phyloP scores from a whole-genome alignment of 2,113 vertebrate genomes.

The Elachura formosa region DNA sequence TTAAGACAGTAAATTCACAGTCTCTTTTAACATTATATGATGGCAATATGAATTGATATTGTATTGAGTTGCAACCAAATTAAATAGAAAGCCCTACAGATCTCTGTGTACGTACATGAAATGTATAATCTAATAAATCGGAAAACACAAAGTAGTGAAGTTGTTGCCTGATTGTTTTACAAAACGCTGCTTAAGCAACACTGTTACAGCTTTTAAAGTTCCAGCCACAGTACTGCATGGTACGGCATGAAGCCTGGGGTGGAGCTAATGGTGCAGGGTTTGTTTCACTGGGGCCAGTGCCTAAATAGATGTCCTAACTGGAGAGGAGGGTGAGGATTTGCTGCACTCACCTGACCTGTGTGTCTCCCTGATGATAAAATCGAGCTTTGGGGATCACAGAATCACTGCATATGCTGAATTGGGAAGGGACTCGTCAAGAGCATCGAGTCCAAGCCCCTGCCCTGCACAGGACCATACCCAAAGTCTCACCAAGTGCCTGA shows the following conservation, averaged over 20 bases:
- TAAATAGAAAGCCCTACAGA: background rate
- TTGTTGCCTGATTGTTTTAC: background rate
- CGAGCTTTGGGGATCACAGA: background rate
- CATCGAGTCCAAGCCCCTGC: background rate
- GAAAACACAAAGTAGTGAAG: background rate
- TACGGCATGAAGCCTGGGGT: rapidly evolving
- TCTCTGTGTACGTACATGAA: background rate
- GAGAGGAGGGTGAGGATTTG: background rate
- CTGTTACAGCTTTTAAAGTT: background rate
- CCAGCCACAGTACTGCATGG: background rate
- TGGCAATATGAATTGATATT: background rate
- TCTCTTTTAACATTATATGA: background rate
- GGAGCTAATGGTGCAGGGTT: background rate
- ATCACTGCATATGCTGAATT: background rate
- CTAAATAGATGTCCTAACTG: rapidly evolving
- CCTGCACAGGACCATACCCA: background rate
- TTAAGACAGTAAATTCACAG: background rate
- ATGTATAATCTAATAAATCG: constrained; percentile 24
- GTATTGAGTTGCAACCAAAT: background rate
- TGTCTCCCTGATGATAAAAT: rapidly evolving
- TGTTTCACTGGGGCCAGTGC: background rate
- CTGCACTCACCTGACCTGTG: background rate
- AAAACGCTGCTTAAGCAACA: background rate
- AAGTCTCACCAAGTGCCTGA: background rate
- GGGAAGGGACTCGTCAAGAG: background rate